These are phyloP conservation scores for Episyrphus balteatus DNA, from an alignment of 1,140 invertebrate genomes.

Conservation along the genomic window DNA sequence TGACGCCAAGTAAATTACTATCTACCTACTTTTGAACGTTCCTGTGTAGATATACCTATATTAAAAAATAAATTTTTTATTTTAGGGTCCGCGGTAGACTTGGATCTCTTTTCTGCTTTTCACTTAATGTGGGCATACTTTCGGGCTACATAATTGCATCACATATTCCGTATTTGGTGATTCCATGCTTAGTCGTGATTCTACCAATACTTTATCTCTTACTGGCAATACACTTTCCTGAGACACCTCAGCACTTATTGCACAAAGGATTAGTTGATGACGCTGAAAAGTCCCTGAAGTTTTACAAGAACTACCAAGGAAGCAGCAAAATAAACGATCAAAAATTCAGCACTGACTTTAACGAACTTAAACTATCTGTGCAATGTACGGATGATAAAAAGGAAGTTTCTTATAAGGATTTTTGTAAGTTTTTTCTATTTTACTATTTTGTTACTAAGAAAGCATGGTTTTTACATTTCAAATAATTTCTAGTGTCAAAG, in stretches of 20 bases:
- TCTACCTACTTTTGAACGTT: background rate
- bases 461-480: too few species aligned
- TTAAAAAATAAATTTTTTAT: background rate
- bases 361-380: background rate
- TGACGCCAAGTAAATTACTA: slow-evolving; percentile 23
- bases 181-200: slow-evolving; percentile 13
- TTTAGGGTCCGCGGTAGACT: slow-evolving; percentile 24
- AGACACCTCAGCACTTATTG: slow-evolving; percentile 23
- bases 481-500: slow-evolving; percentile 5
- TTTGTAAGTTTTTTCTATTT: slow-evolving; percentile 12
- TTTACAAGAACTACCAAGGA: slow-evolving; percentile 1
- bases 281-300: slow-evolving; percentile 16
- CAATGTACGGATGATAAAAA: slow-evolving; percentile 3
- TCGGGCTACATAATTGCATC: slow-evolving; percentile 20
- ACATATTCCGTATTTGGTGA: slow-evolving; percentile 14
- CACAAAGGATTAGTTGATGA: slow-evolving; percentile 7
- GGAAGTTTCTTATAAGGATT: slow-evolving; percentile 11
- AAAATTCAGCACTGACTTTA: background rate
- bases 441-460: too few species aligned
- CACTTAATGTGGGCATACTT: slow-evolving; percentile 20
- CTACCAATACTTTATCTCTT: slow-evolving; percentile 15
- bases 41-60: background rate
- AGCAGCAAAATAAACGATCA: background rate
- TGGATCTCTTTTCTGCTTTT: slow-evolving; percentile 19
- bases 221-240: slow-evolving; percentile 13